Conservation (phyloP, 2,797 vertebrate species). For the Siniperca obscura region DNA sequence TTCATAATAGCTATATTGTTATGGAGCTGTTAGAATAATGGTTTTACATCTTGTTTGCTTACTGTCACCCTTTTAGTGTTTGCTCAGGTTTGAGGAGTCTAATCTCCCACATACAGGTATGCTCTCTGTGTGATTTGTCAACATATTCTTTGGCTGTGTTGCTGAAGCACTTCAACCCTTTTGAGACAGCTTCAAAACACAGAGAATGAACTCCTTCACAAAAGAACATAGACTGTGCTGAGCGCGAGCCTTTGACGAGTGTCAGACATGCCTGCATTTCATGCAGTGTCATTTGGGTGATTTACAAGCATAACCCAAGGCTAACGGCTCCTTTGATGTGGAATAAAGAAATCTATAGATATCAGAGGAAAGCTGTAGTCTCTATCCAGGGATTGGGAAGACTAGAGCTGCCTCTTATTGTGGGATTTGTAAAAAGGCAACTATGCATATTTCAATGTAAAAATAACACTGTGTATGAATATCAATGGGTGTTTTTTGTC, state of each 20-base stretch:
- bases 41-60: slow-evolving; percentile 59
- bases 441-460: slow-evolving; percentile 67
- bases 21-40: slow-evolving; percentile 52
- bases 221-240: slow-evolving; percentile 70
- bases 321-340: slow-evolving; percentile 73
- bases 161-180: slow-evolving; percentile 59
- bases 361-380: slow-evolving; percentile 56
- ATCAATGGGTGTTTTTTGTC: slow-evolving; percentile 60
- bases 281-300: slow-evolving; percentile 75
- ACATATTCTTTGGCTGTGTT: slow-evolving; percentile 51
- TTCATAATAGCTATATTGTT: slow-evolving; percentile 23
- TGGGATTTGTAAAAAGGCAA: slow-evolving; percentile 53
- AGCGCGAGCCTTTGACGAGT: slow-evolving; percentile 58
- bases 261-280: slow-evolving; percentile 63
- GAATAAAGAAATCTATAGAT: slow-evolving; percentile 71
- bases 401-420: slow-evolving; percentile 47
- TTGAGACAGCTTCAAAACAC: slow-evolving; percentile 69
- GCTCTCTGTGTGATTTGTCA: slow-evolving; percentile 68
- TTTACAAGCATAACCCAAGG: slow-evolving; percentile 76
- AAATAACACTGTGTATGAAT: slow-evolving; percentile 68
- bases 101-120: slow-evolving; percentile 73
- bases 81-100: slow-evolving; percentile 63
- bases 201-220: slow-evolving; percentile 59
- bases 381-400: slow-evolving; percentile 46
- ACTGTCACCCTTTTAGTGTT: slow-evolving; percentile 56